Percentiles rank a stretch among this genome's conserved stretches.
These are phyloP conservation scores for Oophaga pumilio DNA, from an alignment of 2,113 vertebrate genomes.

Conservation along the genomic window DNA sequence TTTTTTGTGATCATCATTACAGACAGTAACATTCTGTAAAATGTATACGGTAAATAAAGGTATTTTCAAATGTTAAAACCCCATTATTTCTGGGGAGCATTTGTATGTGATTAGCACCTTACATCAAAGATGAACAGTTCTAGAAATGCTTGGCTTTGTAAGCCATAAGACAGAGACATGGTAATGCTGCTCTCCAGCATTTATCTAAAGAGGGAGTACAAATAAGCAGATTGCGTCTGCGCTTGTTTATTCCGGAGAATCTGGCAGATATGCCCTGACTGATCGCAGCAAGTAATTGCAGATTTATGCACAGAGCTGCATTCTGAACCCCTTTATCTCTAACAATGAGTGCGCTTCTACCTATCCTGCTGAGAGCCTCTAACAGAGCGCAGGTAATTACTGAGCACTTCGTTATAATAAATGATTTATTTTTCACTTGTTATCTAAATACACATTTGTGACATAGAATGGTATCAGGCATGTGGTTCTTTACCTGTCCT, in stretches of 20 bases:
- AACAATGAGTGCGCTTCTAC: slow-evolving; percentile 4
- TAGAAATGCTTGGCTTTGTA: neutral
- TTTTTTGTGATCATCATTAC: neutral
- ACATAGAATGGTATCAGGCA: slow-evolving; percentile 2
- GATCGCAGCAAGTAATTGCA: slow-evolving; percentile 37
- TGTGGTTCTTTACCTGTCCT: neutral
- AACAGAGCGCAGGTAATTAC: slow-evolving; percentile 37
- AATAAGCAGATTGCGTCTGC: slow-evolving; percentile 29
- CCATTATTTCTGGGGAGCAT: neutral
- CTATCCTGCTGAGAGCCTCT: neutral
- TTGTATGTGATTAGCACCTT: neutral
- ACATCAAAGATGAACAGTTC: neutral
- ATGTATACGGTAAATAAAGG: neutral
- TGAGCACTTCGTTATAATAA: slow-evolving; percentile 11
- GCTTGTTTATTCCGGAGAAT: slow-evolving; percentile 34
- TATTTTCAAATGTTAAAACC: neutral
- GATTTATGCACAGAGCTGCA: slow-evolving; percentile 12
- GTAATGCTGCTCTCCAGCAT: slow-evolving; percentile 4
- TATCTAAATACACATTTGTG: slow-evolving; percentile 37
- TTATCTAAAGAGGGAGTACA: slow-evolving; percentile 18
- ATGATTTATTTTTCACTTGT: slow-evolving; percentile 13
- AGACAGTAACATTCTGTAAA: neutral
- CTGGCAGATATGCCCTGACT: slow-evolving; percentile 38
- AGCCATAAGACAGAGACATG: neutral
- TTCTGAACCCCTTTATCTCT: slow-evolving; percentile 36